Conservation (phyloP, 2,888 invertebrate species). For the Oithona nana region DNA sequence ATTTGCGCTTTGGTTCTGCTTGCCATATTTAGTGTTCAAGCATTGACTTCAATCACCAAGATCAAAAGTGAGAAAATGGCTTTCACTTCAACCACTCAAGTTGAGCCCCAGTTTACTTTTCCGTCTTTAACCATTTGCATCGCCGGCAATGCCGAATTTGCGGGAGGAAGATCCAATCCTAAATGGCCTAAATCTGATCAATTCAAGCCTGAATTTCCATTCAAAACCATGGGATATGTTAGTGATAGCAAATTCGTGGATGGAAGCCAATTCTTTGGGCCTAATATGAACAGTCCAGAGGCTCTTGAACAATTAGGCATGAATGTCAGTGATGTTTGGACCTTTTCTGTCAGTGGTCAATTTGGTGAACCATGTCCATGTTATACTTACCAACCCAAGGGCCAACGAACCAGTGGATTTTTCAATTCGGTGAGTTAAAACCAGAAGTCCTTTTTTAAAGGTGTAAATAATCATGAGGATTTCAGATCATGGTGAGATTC, state of each 20-base stretch:
- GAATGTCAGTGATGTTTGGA: background rate
- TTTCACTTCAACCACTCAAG: background rate
- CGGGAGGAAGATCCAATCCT: background rate
- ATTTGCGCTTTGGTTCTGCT: too few relatives aligned
- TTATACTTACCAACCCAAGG: background rate
- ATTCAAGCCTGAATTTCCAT: background rate
- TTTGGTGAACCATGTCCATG: background rate
- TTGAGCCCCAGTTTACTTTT: background rate
- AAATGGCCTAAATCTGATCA: background rate
- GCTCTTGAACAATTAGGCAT: background rate
- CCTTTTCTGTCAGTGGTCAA: background rate
- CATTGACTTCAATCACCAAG: too few relatives aligned
- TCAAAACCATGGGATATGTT: background rate
- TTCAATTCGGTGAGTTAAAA: too few relatives aligned
- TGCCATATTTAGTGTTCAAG: too few relatives aligned
- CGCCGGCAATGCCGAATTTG: background rate
- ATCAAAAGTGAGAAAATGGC: background rate
- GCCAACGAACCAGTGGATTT: too few relatives aligned
- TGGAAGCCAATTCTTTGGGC: too few relatives aligned
- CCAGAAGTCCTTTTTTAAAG: too few relatives aligned
- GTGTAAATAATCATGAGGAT: background rate
- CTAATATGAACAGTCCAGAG: background rate
- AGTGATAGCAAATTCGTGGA: too few relatives aligned
- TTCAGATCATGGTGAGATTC: too few relatives aligned
- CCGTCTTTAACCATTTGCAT: background rate